phyloP scores from a whole-genome alignment of 2,888 invertebrate species.

The Girardia tigrina region DNA sequence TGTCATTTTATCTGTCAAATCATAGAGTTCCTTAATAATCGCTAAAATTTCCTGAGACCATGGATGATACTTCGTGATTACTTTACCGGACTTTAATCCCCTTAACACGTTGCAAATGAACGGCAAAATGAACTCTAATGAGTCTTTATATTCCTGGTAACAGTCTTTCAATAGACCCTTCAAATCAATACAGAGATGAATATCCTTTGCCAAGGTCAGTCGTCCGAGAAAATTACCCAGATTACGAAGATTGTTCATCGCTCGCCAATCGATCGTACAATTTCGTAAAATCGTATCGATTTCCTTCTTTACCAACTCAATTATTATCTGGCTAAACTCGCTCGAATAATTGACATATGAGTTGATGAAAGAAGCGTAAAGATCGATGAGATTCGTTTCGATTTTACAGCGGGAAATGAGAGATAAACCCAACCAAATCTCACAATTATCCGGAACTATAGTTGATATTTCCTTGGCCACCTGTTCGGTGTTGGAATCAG shows the following conservation, averaged over 20 bases:
- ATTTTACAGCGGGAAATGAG: background rate
- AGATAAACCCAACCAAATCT: background rate
- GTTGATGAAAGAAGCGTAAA: background rate
- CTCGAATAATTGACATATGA: background rate
- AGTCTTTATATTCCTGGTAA: background rate
- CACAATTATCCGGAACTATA: background rate
- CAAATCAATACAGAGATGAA: background rate
- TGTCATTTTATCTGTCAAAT: background rate
- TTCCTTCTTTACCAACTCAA: background rate
- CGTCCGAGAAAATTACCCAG: background rate
- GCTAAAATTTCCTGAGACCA: background rate
- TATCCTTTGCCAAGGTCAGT: background rate
- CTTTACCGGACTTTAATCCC: background rate
- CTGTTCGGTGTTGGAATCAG: background rate
- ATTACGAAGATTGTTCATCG: background rate
- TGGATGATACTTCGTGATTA: background rate
- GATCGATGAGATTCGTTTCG: background rate
- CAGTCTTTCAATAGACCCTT: background rate
- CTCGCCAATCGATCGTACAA: background rate
- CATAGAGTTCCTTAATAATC: background rate
- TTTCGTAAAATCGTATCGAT: background rate
- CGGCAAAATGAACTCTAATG: background rate
- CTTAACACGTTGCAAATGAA: background rate
- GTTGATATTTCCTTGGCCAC: background rate
- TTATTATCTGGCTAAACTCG: background rate